phyloP scores from a whole-genome alignment of 2,113 vertebrate species.

The Anoplopoma fimbria region DNA sequence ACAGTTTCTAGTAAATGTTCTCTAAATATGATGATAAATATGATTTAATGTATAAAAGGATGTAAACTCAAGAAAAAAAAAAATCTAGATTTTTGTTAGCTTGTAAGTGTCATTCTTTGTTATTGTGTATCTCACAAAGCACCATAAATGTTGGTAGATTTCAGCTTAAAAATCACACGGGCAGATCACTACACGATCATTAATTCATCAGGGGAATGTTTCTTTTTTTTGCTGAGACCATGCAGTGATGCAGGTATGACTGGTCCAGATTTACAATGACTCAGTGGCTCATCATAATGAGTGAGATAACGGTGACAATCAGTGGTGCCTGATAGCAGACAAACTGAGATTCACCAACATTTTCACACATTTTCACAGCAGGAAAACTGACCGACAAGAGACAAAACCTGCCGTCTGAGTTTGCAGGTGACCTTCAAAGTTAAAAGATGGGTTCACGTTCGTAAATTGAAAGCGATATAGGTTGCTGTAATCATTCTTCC shows the following conservation, averaged over 20 bases:
- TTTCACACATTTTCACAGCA: slow-evolving; percentile 27
- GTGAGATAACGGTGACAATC: not conserved
- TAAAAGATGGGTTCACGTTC: not conserved
- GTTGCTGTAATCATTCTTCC: not conserved
- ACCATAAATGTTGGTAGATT: not conserved
- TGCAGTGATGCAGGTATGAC: not conserved
- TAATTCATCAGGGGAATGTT: not conserved
- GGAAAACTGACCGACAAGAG: not conserved
- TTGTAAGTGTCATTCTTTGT: not conserved
- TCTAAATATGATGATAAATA: not conserved
- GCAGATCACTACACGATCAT: not conserved
- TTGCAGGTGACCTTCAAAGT: not conserved
- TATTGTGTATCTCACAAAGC: not conserved
- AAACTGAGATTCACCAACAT: slow-evolving; percentile 3
- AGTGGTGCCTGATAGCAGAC: slow-evolving; percentile 10
- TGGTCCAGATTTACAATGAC: not conserved
- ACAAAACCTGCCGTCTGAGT: not conserved
- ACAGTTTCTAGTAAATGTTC: not conserved
- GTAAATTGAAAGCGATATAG: not conserved
- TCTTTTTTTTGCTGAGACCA: not conserved
- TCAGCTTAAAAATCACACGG: not conserved
- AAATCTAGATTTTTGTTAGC: slow-evolving; percentile 2
- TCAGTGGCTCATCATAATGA: slow-evolving; percentile 5
- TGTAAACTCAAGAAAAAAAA: not conserved
- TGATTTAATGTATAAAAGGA: slow-evolving; percentile 10